Evolutionary conservation across 2,797 vertebrate species (phyloP).

Genomic region (Anniella stebbinsi): DNA sequence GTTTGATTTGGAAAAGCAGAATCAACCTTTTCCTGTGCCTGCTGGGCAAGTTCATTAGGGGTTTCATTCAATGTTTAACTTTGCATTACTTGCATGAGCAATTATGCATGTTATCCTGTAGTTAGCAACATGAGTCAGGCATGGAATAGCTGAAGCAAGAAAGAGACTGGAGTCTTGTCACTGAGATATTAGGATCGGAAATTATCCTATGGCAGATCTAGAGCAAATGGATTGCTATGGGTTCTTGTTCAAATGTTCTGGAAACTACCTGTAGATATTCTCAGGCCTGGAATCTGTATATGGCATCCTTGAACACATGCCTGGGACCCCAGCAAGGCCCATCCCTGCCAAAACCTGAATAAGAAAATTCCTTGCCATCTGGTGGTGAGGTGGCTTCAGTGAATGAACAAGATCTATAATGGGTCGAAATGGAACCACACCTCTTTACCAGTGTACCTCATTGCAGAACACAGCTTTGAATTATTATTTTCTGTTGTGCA

Average conservation of each 20-base stretch:
- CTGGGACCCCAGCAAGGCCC: background rate
- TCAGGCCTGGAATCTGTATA: background rate
- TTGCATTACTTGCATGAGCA: constrained; percentile 21
- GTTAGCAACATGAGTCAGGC: constrained; percentile 34
- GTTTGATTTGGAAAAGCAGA: constrained; percentile 61
- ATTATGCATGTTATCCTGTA: background rate
- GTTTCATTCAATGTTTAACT: constrained; percentile 52
- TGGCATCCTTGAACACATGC: background rate
- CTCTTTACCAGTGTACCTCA: background rate
- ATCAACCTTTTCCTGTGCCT: constrained; percentile 67
- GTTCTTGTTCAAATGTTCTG: background rate
- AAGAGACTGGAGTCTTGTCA: background rate
- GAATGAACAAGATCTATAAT: background rate
- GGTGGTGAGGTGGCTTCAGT: background rate
- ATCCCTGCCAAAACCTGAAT: too few species aligned
- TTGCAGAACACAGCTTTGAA: background rate
- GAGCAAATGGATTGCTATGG: background rate
- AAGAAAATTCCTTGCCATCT: background rate
- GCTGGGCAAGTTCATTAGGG: constrained; percentile 67
- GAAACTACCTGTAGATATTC: background rate
- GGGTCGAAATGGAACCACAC: background rate
- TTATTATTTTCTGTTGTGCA: background rate
- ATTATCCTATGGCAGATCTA: background rate
- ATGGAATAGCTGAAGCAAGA: constrained; percentile 15
- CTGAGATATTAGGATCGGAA: background rate